A percentile compares a stretch with the other conserved stretches of the same genome.
phyloP scores from a whole-genome alignment of 2,888 invertebrate genomes.

The Stictocephala bisonia region DNA sequence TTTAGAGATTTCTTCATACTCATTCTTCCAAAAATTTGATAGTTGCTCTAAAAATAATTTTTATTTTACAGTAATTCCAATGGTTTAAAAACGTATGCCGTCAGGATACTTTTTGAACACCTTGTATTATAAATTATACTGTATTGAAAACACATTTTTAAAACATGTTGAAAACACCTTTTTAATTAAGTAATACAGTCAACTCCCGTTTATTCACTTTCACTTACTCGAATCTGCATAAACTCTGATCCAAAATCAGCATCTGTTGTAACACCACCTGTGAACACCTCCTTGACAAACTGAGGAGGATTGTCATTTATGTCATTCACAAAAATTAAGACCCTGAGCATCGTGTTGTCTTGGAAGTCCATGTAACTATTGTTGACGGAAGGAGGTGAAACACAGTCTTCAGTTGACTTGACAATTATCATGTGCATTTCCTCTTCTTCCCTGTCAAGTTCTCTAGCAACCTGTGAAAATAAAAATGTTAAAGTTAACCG shows the following conservation, averaged over 20 bases:
- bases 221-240: constrained; percentile 81
- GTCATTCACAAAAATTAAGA: constrained; percentile 80
- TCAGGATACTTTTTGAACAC: too few relatives aligned
- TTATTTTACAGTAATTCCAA: too few relatives aligned
- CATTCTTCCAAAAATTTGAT: too few relatives aligned
- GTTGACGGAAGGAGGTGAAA: constrained; percentile 69
- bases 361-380: constrained; percentile 63
- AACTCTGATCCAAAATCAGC: constrained; percentile 91
- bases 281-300: constrained; percentile 85
- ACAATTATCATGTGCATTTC: constrained; percentile 77
- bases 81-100: too few relatives aligned
- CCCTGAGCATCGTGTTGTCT: constrained; percentile 78
- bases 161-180: too few relatives aligned
- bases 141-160: too few relatives aligned
- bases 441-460: constrained; percentile 80
- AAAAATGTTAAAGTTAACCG: constrained; percentile 45
- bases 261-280: constrained; percentile 94
- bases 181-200: too few relatives aligned
- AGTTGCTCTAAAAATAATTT: too few relatives aligned
- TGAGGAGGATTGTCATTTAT: constrained; percentile 92
- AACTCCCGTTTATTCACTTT: too few relatives aligned
- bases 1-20: too few relatives aligned
- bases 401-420: constrained; percentile 87
- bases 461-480: constrained; percentile 67
- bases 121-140: too few relatives aligned